Conservation (phyloP, 2,888 invertebrate genomes). For the Leptogaster cylindrica region DNA sequence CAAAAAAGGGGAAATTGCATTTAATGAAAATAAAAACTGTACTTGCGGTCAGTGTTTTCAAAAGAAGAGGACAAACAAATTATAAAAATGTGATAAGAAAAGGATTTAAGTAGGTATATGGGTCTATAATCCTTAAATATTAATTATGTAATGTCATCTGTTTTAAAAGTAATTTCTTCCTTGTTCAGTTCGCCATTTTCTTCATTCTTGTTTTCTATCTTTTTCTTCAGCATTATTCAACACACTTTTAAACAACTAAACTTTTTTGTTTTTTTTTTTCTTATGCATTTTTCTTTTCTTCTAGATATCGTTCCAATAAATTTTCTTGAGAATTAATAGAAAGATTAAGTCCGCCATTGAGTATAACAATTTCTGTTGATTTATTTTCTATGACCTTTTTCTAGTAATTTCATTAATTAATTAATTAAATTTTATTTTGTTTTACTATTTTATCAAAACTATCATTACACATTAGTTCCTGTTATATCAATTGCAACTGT, state of each 20-base stretch:
- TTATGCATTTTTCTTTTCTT: conserved; percentile 16
- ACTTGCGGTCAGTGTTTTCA: too few relatives aligned
- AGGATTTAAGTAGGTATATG: conserved; percentile 19
- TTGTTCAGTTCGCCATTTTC: too few relatives aligned
- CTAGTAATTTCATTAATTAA: neutral
- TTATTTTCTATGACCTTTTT: too few relatives aligned
- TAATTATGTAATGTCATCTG: conserved; percentile 33
- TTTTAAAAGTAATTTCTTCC: too few relatives aligned
- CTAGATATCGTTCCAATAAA: too few relatives aligned
- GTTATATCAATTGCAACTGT: conserved; percentile 19
- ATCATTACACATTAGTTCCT: conserved; percentile 9
- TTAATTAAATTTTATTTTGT: neutral
- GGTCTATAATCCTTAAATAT: conserved; percentile 16
- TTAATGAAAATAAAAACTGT: neutral
- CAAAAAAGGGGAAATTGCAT: neutral
- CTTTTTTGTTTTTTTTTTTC: conserved; percentile 23
- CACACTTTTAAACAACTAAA: conserved; percentile 38
- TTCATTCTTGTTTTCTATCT: conserved; percentile 14
- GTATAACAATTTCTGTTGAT: conserved; percentile 15
- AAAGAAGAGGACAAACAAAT: too few relatives aligned
- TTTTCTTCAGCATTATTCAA: conserved; percentile 1
- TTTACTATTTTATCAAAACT: conserved; percentile 18
- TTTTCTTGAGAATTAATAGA: conserved; percentile 2
- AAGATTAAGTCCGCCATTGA: neutral
- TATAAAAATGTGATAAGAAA: conserved; percentile 18